Percentiles rank a stretch among this genome's conserved stretches.
phyloP scores from a whole-genome alignment of 2,797 vertebrate genomes.

The Tachyglossus aculeatus region DNA sequence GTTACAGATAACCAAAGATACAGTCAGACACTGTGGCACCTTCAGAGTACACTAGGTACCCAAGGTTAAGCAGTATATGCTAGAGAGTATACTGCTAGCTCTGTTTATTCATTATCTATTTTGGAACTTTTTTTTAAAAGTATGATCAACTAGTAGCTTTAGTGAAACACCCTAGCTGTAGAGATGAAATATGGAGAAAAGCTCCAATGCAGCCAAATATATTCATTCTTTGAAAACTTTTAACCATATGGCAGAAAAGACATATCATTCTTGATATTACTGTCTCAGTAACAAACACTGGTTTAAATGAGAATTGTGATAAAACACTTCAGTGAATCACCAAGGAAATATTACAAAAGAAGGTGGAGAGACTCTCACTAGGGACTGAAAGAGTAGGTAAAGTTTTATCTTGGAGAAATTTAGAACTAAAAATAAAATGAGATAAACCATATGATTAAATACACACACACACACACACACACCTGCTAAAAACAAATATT shows the following conservation, averaged over 20 bases:
- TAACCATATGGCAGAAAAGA: no score
- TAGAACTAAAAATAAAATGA: slow-evolving; percentile 7
- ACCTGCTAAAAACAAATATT: slow-evolving; percentile 13
- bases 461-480: neutral
- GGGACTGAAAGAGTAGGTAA: slow-evolving; percentile 9
- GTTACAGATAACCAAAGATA: neutral
- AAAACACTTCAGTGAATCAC: slow-evolving; percentile 29
- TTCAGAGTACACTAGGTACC: rapidly evolving
- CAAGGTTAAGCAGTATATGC: rapidly evolving
- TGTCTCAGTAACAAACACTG: slow-evolving; percentile 6
- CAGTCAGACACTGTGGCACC: neutral
- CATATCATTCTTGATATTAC: no score
- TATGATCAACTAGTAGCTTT: rapidly evolving
- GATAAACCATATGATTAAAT: neutral
- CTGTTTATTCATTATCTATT: neutral
- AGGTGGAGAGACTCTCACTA: neutral
- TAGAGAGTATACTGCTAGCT: no score
- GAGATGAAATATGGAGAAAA: neutral
- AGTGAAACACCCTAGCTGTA: neutral
- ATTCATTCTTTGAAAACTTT: no score
- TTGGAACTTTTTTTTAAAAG: neutral
- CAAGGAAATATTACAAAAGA: slow-evolving; percentile 2
- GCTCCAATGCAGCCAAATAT: no score
- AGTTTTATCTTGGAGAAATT: slow-evolving; percentile 2
- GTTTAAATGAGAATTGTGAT: slow-evolving; percentile 14